Base-by-base conservation (phyloP, 2,113 vertebrate species). In the Leucoraja erinaceus region DNA sequence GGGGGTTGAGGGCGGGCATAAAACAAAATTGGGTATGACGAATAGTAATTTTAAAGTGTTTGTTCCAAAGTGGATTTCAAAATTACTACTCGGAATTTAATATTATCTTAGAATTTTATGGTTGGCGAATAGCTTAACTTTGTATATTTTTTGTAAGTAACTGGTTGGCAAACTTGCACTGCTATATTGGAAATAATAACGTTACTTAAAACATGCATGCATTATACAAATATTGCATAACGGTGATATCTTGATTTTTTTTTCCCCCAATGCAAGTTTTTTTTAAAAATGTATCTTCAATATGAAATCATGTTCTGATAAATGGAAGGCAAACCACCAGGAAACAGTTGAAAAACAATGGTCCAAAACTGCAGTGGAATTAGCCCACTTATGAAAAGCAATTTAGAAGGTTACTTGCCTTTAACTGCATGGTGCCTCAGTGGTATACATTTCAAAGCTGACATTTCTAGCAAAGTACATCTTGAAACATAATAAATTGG, bases 61-160 rank as follows among this genome's bases (percentile, higher is more conserved):
- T 59, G 79, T 83, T 83, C 79, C 79, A 56, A 72, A 83, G 0
- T 83, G 47, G 25, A 83, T 22, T 56, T 59, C 79, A 12, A 20
- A 72, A 72, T 68, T 68, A 68, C 18, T 72, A 56, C 1, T 3
- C 9, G 56, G 79, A 11, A 83, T 8, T 33, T 47, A 79, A 47
- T 47, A 47, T 33, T 78, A 61, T 59, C 25, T 14, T 22, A 61
- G 59, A 66, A 14, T n/a, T 61, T 18, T 63, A 63, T 31, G 12
- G 28, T 66, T 63, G 59, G 59, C 63, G n/a, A 88, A 63, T 2
- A 88, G 59, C 11, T 88, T 88, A 63, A 84, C 59, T 10, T 25
- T 83, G 25, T 81, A 54, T 81, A 81, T 81, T 81, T 86, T 88
- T 88, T 72, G 70, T 72, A 88, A n/a, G 81, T 59, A 84, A n/a